These are phyloP conservation scores for Cryptoleucopteryx plumbea DNA, from an alignment of 2,113 vertebrate species.

Conservation along the genomic window DNA sequence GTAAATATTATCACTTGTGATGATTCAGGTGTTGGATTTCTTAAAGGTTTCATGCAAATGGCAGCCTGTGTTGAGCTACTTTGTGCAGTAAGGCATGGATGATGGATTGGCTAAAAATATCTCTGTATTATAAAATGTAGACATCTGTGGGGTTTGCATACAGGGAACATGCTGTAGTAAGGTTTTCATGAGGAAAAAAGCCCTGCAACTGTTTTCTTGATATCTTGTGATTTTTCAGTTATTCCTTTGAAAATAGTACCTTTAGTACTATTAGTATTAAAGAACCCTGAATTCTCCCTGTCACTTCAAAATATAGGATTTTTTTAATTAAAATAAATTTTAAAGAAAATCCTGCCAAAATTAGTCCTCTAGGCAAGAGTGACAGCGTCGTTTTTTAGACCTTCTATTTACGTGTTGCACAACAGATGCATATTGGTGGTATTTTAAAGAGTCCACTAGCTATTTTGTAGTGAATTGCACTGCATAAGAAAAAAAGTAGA, in stretches of 20 bases:
- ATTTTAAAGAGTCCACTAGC: background rate
- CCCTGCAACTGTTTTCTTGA: background rate
- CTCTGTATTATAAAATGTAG: background rate
- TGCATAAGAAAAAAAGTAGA: background rate
- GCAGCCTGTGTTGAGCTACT: background rate
- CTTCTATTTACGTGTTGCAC: background rate
- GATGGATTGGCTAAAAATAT: background rate
- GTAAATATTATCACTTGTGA: background rate
- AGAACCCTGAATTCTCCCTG: background rate
- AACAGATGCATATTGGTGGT: background rate
- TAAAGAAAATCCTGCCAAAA: background rate
- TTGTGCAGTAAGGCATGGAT: background rate
- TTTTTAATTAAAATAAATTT: background rate
- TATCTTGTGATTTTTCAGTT: background rate
- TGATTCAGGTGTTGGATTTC: background rate
- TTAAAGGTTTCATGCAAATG: background rate
- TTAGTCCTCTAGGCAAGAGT: background rate
- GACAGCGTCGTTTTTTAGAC: background rate
- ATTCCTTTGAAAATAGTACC: background rate
- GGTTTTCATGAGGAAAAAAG: background rate
- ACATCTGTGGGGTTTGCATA: background rate
- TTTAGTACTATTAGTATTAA: background rate
- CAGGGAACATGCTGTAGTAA: background rate
- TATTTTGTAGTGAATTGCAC: background rate
- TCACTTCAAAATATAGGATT: background rate